Conservation (phyloP, 2,113 vertebrate genomes). For the Crocuta crocuta region DNA sequence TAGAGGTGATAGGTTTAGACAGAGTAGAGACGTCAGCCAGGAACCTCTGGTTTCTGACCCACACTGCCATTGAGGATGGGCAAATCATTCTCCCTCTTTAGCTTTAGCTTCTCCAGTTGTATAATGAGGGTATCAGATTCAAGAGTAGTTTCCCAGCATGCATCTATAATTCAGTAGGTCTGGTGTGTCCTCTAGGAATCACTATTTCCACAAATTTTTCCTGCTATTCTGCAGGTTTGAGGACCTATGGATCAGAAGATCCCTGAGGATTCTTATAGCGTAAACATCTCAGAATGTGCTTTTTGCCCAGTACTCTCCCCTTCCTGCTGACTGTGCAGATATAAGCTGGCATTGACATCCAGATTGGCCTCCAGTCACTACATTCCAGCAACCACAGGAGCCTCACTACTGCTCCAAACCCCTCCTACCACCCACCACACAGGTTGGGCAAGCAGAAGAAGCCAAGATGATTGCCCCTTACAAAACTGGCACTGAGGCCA, state of each 20-base stretch:
- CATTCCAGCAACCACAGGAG: background rate
- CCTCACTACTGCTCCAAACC: fast-evolving
- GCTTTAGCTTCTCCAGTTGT: background rate
- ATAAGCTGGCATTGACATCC: background rate
- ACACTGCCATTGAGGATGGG: background rate
- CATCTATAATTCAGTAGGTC: background rate
- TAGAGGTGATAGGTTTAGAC: background rate
- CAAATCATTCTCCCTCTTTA: background rate
- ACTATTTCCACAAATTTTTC: background rate
- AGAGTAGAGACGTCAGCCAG: background rate
- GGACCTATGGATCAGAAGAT: background rate
- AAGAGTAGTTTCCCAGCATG: background rate
- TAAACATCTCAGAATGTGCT: background rate
- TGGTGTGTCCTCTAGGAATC: background rate
- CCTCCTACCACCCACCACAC: background rate
- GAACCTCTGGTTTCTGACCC: background rate
- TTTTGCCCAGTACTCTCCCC: background rate
- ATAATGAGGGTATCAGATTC: background rate
- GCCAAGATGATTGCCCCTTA: background rate
- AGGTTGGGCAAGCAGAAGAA: background rate
- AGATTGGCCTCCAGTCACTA: background rate
- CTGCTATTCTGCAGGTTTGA: background rate
- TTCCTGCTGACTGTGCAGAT: conserved; percentile 4
- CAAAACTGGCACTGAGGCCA: background rate
- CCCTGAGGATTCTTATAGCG: background rate